phyloP scores from a whole-genome alignment of 2,888 invertebrate genomes.

The Corbicula japonica region DNA sequence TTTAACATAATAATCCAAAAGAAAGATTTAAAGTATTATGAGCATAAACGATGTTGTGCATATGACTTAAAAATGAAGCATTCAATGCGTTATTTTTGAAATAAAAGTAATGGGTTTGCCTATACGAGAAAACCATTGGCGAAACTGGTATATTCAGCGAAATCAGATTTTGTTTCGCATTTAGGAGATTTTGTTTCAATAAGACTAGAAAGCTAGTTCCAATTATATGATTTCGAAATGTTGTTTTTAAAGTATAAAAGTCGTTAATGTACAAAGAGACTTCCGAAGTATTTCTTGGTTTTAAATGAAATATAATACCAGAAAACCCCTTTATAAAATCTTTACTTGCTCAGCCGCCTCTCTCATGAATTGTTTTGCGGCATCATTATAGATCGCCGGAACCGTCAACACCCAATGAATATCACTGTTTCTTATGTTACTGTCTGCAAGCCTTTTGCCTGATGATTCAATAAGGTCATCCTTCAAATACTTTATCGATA shows the following conservation, averaged over 20 bases:
- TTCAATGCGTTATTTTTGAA: no score
- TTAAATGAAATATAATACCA: background rate
- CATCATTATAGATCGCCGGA: background rate
- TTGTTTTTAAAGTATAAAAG: background rate
- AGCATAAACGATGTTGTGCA: no score
- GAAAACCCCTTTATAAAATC: background rate
- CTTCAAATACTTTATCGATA: background rate
- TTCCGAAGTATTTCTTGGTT: background rate
- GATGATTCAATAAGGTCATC: background rate
- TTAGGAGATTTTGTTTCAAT: no score
- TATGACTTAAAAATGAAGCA: no score
- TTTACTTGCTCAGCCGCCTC: background rate
- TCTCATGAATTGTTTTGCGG: no score
- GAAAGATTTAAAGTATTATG: no score
- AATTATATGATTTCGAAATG: background rate
- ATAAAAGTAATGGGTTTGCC: no score
- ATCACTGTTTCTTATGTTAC: background rate
- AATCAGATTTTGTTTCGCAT: background rate
- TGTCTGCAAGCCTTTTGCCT: background rate
- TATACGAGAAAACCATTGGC: no score
- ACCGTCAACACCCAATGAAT: conserved; percentile 1
- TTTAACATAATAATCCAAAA: no score
- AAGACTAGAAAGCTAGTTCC: background rate
- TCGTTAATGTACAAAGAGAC: background rate
- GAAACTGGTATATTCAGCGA: no score